phyloP scores from a whole-genome alignment of 2,888 invertebrate genomes.

The Drosophila koepferae region DNA sequence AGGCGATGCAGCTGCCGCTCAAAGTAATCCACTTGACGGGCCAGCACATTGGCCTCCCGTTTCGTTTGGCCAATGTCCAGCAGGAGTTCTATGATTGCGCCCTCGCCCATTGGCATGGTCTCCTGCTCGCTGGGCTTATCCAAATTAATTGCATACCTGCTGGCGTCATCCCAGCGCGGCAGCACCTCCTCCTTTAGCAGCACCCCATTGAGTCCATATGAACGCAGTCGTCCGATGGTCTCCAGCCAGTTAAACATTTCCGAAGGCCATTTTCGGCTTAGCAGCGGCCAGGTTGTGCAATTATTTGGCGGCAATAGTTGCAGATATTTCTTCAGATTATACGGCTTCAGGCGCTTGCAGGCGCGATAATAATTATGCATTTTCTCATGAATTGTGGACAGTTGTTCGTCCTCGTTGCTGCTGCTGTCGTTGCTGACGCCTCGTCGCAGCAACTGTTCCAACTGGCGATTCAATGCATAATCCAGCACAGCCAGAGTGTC shows the following conservation, averaged over 20 bases:
- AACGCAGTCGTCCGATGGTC: constrained; percentile 76
- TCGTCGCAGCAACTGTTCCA: constrained; percentile 73
- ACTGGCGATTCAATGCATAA: constrained; percentile 73
- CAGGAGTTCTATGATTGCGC: constrained; percentile 77
- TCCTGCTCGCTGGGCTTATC: constrained; percentile 79
- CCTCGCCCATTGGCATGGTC: constrained; percentile 75
- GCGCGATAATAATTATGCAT: constrained; percentile 79
- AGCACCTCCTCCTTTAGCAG: constrained; percentile 80
- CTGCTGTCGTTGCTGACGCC: constrained; percentile 37
- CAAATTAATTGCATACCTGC: constrained; percentile 77
- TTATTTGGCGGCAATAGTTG: constrained; percentile 72
- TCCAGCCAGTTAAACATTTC: constrained; percentile 78
- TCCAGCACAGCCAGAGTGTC: constrained; percentile 81
- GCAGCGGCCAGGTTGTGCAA: constrained; percentile 58
- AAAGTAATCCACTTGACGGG: constrained; percentile 74
- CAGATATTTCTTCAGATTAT: constrained; percentile 80
- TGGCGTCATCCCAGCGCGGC: constrained; percentile 83
- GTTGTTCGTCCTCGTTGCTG: constrained; percentile 34
- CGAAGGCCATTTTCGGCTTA: constrained; percentile 74
- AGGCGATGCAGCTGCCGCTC: constrained; percentile 77
- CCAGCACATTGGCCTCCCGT: constrained; percentile 76
- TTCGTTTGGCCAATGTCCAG: constrained; percentile 80
- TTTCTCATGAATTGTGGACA: constrained; percentile 54
- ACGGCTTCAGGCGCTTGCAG: constrained; percentile 81
- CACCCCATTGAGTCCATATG: constrained; percentile 80